phyloP scores from a whole-genome alignment of 2,888 invertebrate genomes.

The Augiades crinisus region DNA sequence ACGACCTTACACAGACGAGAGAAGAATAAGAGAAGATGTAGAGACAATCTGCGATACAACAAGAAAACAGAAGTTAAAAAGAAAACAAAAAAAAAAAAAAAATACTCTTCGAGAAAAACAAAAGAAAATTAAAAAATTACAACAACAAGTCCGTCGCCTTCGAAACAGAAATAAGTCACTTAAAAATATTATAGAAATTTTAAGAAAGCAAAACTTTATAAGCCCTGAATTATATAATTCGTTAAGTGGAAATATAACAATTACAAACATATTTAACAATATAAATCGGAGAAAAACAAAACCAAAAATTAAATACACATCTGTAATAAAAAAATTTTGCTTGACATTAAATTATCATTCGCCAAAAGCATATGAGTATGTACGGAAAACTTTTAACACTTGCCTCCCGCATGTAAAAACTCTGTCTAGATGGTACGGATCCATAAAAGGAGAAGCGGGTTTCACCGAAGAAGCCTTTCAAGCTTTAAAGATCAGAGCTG shows the following conservation, averaged over 20 bases:
- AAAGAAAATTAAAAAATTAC: neutral
- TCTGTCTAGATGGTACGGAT: neutral
- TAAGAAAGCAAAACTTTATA: constrained; percentile 8
- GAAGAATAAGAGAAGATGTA: too few relatives aligned
- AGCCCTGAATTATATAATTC: constrained; percentile 9
- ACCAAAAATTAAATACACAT: constrained; percentile 5
- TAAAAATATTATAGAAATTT: neutral
- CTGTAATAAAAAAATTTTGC: constrained; percentile 10
- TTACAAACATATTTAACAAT: constrained; percentile 2
- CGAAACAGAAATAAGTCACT: neutral
- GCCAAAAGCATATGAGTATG: constrained; percentile 9
- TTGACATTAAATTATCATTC: constrained; percentile 7
- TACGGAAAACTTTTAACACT: constrained; percentile 6
- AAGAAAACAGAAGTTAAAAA: neutral
- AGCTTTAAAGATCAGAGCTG: neutral
- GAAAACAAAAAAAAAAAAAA: neutral
- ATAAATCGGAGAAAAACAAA: constrained; percentile 10
- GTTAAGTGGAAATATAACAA: constrained; percentile 5
- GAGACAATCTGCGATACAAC: neutral
- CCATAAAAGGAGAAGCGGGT: neutral
- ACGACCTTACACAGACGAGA: too few relatives aligned
- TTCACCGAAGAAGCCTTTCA: neutral
- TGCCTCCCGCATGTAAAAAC: constrained; percentile 4
- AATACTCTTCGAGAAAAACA: too few relatives aligned
- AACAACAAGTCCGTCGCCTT: neutral